Percentiles rank a stretch among this genome's conserved stretches.
Conservation (phyloP, 2,888 invertebrate species). For the Mellilla xanthometata region DNA sequence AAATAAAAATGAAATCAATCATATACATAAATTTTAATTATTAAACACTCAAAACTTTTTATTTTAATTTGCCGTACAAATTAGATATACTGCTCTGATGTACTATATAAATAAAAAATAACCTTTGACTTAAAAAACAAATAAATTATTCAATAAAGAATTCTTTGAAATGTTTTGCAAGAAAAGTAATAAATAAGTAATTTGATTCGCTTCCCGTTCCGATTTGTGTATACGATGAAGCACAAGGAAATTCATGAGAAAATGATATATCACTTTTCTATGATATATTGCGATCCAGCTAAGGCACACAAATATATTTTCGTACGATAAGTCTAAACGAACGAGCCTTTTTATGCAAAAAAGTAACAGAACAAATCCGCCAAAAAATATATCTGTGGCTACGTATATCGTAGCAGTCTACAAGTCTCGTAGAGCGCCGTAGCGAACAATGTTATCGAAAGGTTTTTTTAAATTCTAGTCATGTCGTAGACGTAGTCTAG, state of each 20-base stretch:
- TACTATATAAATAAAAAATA: no score
- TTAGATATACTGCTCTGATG: no score
- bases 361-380: slow-evolving; percentile 16
- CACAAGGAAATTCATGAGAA: slow-evolving; percentile 2
- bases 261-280: slow-evolving; percentile 14
- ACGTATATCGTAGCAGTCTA: slow-evolving; percentile 23
- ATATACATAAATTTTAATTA: slow-evolving; percentile 37
- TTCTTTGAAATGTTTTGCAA: no score
- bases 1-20: slow-evolving; percentile 51
- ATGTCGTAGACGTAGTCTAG: slow-evolving; percentile 16
- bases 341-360: slow-evolving; percentile 13
- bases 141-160: no score
- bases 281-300: slow-evolving; percentile 11
- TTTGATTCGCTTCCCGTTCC: neutral
- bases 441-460: slow-evolving; percentile 15
- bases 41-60: no score
- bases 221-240: slow-evolving; percentile 1
- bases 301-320: slow-evolving; percentile 19
- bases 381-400: slow-evolving; percentile 14
- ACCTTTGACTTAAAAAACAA: no score
- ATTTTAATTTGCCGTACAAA: no score
- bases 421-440: slow-evolving; percentile 16
- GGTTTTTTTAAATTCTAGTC: slow-evolving; percentile 21
- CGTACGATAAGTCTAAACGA: slow-evolving; percentile 19
- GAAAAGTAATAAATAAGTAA: no score